Evolutionary conservation across 1,140 invertebrate species (phyloP), one percentile per base, ranked within the genome.

Genomic region (Formica selysi): DNA sequence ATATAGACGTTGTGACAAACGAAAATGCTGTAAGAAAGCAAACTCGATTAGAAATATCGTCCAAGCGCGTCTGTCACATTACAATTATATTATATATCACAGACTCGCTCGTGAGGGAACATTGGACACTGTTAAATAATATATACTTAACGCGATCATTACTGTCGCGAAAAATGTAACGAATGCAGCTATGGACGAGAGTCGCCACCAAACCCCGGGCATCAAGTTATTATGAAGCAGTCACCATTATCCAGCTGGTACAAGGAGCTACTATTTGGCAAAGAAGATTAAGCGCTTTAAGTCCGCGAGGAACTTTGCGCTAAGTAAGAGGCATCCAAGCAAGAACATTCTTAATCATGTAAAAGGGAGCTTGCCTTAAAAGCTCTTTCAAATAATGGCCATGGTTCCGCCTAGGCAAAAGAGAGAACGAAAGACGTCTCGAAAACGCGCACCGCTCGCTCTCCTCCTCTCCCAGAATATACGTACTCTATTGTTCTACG

Each of bases 321-420:
- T 81, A 90, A 87, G 85, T 89, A 87, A 91, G 87, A 89, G 86
- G 81, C 87, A 85, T 73, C 90, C 89, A 88, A 89, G 85, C 86
- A 88, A 76, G 90, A 90, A 92, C 88, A 87, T 89, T 93, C 87
- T 91, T 91, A 92, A 93, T 93, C 92, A 91, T 91, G 91, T 93
- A 92, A 92, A 87, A 87, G 91, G 86, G 73, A 90, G 91, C 90
- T 90, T 90, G 88, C 68, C 90, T 92, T 92, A 91, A 92, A 93
- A 93, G 91, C 89, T 92, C 91, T 86, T 90, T 86, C 89, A 88
- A 91, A 91, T 93, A 93, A 93, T 92, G 89, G 89, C 71, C 87
- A 90, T 79, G 83, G 74, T 83, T 90, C 81, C 54, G 74, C n/a
- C 61, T 51, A 54, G 16, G 64, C 59, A 73, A 86, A 88, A 90